Conservation (phyloP, 2,113 vertebrate species). For the Melanerpes aurifrons region DNA sequence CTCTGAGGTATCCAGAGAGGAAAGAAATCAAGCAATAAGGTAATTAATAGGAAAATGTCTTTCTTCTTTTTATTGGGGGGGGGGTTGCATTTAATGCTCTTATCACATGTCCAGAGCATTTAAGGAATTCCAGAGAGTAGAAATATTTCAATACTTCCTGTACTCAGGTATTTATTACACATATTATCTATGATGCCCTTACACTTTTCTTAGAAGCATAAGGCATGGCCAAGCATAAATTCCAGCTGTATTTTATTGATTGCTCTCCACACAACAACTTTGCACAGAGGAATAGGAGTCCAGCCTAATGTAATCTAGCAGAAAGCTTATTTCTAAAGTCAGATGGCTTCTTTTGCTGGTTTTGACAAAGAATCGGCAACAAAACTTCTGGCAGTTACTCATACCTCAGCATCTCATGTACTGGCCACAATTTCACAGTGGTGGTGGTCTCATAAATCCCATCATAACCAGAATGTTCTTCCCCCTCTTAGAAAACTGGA, state of each 20-base stretch:
- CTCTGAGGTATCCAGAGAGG: not conserved
- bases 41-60: not conserved
- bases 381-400: not conserved
- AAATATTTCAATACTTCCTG: not conserved
- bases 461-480: not conserved
- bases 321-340: slow-evolving; percentile 10
- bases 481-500: not conserved
- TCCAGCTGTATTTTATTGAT: slow-evolving; percentile 17
- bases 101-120: not conserved
- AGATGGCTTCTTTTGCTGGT: not conserved
- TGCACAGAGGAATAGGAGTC: not conserved
- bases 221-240: slow-evolving; percentile 9
- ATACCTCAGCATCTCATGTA: not conserved
- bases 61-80: not conserved
- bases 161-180: not conserved
- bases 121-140: not conserved
- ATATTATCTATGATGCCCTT: not conserved
- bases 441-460: not conserved
- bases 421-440: not conserved
- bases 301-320: not conserved
- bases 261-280: not conserved
- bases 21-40: not conserved
- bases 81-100: not conserved
- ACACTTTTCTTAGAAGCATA: not conserved
- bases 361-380: not conserved